Evolutionary conservation across 2,113 vertebrate genomes (phyloP).

Genomic region (Erythrocercus mccallii): DNA sequence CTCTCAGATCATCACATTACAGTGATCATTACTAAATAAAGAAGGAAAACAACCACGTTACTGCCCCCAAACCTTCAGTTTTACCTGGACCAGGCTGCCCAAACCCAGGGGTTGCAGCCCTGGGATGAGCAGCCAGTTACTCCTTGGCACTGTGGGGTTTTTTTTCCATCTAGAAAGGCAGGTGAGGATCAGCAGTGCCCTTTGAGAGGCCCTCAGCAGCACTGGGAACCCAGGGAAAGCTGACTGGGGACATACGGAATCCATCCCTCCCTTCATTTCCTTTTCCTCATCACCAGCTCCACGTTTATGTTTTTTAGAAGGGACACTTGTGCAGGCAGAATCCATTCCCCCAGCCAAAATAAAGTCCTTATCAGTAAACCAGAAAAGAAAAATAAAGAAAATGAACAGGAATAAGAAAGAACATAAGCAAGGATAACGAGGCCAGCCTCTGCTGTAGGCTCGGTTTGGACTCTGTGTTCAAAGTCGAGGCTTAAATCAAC

Average conservation of each 20-base stretch:
- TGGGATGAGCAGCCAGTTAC: background rate
- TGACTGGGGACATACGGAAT: accelerated
- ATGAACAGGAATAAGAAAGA: background rate
- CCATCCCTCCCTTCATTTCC: background rate
- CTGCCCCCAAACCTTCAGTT: background rate
- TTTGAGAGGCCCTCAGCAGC: accelerated
- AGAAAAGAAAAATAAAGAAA: background rate
- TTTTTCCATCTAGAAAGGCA: background rate
- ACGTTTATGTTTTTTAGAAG: background rate
- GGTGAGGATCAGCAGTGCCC: background rate
- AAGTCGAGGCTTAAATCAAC: background rate
- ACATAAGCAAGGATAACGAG: background rate
- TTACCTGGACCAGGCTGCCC: background rate
- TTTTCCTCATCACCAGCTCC: background rate
- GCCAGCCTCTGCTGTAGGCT: background rate
- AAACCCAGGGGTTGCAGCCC: background rate
- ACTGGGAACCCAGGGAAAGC: background rate
- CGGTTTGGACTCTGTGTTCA: background rate
- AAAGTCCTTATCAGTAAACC: background rate
- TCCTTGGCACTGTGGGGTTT: background rate
- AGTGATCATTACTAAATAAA: background rate
- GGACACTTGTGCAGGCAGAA: background rate
- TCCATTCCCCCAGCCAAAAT: background rate
- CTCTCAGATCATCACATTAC: no score
- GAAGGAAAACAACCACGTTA: background rate